These are phyloP conservation scores for Anniella stebbinsi DNA, from an alignment of 2,797 vertebrate genomes.

Conservation along the genomic window DNA sequence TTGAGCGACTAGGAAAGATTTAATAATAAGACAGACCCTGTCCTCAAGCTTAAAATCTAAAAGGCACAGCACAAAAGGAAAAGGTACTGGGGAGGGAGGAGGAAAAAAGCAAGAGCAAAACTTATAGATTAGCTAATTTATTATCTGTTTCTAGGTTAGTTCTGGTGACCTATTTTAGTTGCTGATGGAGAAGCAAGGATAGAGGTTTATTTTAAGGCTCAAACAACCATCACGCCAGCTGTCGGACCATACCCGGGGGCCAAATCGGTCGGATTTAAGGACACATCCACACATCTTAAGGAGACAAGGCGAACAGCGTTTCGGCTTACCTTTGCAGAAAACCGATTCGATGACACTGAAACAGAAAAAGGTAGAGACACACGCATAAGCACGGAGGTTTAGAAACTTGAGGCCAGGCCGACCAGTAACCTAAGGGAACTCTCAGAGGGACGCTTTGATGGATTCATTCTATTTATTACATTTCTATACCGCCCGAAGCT, in stretches of 20 bases:
- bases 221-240: neutral
- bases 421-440: neutral
- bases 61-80: too few species aligned
- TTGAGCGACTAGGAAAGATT: too few species aligned
- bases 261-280: neutral
- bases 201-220: too few species aligned
- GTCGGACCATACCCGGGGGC: neutral
- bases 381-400: conserved; percentile 36
- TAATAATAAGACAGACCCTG: too few species aligned
- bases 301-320: conserved; percentile 18
- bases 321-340: conserved; percentile 94
- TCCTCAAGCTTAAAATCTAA: too few species aligned
- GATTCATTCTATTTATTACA: too few species aligned
- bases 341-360: conserved; percentile 95
- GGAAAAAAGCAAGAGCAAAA: neutral
- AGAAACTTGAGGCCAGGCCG: neutral
- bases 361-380: conserved; percentile 46
- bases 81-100: neutral
- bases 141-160: too few species aligned
- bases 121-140: too few species aligned
- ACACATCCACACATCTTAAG: too few species aligned
- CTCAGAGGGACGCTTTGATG: neutral
- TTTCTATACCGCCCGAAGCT: too few species aligned
- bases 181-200: too few species aligned
- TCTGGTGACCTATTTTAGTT: too few species aligned